phyloP scores from a whole-genome alignment of 2,113 vertebrate genomes.

The Puma concolor region DNA sequence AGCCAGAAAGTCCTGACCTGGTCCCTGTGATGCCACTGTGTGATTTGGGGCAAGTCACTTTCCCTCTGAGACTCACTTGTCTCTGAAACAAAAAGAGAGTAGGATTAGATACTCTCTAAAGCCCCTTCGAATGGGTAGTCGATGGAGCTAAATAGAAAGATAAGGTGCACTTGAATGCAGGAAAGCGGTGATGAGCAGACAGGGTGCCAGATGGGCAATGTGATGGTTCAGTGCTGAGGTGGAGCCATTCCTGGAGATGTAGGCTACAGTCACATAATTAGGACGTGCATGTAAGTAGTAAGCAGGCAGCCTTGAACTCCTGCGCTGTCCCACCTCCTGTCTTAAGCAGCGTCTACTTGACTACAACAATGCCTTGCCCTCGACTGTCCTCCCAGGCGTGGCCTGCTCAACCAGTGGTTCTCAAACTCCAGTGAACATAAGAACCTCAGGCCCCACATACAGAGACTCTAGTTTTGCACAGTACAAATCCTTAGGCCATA shows the following conservation, averaged over 20 bases:
- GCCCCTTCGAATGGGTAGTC: not conserved
- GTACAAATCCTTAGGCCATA: not conserved
- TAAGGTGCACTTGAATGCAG: not conserved
- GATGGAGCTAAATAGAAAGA: not conserved
- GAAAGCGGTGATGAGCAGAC: not conserved
- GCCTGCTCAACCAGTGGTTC: not conserved
- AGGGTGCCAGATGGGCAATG: not conserved
- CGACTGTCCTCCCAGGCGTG: not conserved
- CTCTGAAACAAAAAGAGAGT: not conserved
- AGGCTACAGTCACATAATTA: not conserved
- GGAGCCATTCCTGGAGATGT: not conserved
- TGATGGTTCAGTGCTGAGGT: not conserved
- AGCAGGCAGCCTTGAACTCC: not conserved
- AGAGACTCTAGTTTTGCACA: not conserved
- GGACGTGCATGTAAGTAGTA: not conserved
- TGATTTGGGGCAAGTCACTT: not conserved
- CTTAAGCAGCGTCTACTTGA: not conserved
- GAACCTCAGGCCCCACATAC: not conserved
- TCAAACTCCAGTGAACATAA: not conserved
- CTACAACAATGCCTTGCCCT: not conserved
- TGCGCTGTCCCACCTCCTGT: not conserved
- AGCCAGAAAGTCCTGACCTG: not conserved
- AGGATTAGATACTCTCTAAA: not conserved
- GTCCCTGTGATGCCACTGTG: not conserved
- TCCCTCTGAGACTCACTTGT: not conserved